These are phyloP conservation scores for Phyllotreta cruciferae DNA, from an alignment of 2,888 invertebrate genomes.

Conservation along the genomic window DNA sequence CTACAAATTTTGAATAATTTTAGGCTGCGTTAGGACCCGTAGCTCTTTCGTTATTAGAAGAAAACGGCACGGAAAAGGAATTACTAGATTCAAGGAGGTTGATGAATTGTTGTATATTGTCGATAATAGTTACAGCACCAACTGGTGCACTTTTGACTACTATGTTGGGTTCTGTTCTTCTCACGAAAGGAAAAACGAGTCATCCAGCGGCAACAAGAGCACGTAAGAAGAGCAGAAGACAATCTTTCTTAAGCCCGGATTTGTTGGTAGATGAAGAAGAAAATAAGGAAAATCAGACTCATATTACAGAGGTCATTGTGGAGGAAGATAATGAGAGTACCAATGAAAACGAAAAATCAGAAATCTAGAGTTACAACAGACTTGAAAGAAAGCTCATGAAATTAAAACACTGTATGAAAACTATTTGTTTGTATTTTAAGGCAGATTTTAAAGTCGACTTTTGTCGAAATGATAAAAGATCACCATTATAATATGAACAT, in stretches of 20 bases:
- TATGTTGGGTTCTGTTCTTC: slow-evolving; percentile 59
- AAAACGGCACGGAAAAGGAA: slow-evolving; percentile 59
- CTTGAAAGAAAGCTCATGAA: neutral
- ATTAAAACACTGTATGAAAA: no score
- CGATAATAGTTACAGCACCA: slow-evolving; percentile 85
- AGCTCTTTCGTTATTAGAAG: slow-evolving; percentile 71
- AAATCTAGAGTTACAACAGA: neutral
- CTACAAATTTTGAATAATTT: slow-evolving; percentile 39
- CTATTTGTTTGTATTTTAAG: no score
- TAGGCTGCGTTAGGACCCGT: slow-evolving; percentile 84
- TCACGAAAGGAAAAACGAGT: slow-evolving; percentile 65
- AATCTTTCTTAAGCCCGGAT: slow-evolving; percentile 26
- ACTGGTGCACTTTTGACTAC: slow-evolving; percentile 84
- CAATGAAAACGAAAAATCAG: neutral
- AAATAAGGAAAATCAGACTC: slow-evolving; percentile 2
- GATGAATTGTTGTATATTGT: slow-evolving; percentile 79
- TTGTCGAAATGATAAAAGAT: no score
- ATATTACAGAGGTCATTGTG: slow-evolving; percentile 8
- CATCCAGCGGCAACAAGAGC: slow-evolving; percentile 71
- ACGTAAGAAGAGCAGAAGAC: slow-evolving; percentile 70
- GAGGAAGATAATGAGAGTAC: slow-evolving; percentile 16
- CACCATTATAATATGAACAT: no score
- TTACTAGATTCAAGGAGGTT: slow-evolving; percentile 70
- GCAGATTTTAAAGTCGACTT: no score
- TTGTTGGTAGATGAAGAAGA: slow-evolving; percentile 15